phyloP scores from a whole-genome alignment of 1,140 invertebrate species.

The Drosophila quadrilineata region DNA sequence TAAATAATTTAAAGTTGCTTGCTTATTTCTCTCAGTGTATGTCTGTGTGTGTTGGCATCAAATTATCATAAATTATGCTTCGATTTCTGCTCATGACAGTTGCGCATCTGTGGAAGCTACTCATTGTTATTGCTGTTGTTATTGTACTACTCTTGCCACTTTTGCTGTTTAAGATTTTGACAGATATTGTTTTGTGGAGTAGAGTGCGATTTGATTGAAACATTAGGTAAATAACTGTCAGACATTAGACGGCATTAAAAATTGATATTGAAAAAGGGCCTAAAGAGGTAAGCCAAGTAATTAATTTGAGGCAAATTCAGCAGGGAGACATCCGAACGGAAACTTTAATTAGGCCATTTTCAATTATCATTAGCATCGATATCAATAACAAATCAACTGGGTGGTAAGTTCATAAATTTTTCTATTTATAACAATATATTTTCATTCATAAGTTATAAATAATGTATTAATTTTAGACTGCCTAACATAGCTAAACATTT shows the following conservation, averaged over 20 bases:
- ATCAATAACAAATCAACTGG: too few relatives aligned
- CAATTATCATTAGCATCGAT: too few relatives aligned
- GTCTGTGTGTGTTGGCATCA: constrained; percentile 59
- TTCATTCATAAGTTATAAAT: too few relatives aligned
- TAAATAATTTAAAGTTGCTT: constrained; percentile 36
- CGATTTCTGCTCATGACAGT: constrained; percentile 66
- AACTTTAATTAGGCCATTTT: background rate
- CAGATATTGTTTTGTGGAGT: constrained; percentile 38
- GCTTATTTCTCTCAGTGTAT: constrained; percentile 26
- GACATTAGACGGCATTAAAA: constrained; percentile 9
- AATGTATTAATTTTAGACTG: too few relatives aligned
- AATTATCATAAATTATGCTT: constrained; percentile 71
- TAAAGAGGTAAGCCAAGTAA: background rate
- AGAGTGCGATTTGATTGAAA: constrained; percentile 49
- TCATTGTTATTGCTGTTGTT: constrained; percentile 24
- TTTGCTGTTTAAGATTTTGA: constrained; percentile 21
- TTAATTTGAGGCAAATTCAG: background rate
- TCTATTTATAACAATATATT: too few relatives aligned
- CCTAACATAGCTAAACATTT: too few relatives aligned
- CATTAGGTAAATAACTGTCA: constrained; percentile 64
- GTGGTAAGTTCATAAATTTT: too few relatives aligned
- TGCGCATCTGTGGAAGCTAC: constrained; percentile 29
- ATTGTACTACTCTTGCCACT: constrained; percentile 15
- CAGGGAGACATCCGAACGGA: background rate
- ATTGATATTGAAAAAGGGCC: background rate